Evolutionary conservation across 2,888 invertebrate genomes (phyloP).

Genomic region (Lagria hirta): DNA sequence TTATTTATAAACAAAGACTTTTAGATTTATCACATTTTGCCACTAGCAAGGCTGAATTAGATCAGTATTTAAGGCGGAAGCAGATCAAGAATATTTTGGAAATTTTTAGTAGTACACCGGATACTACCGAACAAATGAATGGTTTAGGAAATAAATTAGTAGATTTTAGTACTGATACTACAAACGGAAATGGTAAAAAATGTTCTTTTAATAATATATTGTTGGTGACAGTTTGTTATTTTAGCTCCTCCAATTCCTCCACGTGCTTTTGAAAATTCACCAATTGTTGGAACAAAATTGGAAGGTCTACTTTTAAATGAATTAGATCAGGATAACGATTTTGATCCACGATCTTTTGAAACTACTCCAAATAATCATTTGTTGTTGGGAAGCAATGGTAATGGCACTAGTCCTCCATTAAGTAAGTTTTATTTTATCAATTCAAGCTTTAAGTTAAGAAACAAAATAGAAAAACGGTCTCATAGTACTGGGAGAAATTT

Average conservation of each 20-base stretch:
- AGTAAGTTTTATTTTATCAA: slow-evolving; percentile 60
- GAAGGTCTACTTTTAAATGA: slow-evolving; percentile 77
- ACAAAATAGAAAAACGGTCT: too few species aligned
- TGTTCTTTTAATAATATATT: neutral
- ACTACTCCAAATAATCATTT: slow-evolving; percentile 55
- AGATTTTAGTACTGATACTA: slow-evolving; percentile 45
- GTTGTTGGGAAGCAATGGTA: slow-evolving; percentile 44
- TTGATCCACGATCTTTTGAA: slow-evolving; percentile 86
- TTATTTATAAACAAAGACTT: slow-evolving; percentile 78
- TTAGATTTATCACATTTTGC: slow-evolving; percentile 63
- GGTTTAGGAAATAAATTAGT: slow-evolving; percentile 41
- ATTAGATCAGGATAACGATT: slow-evolving; percentile 74
- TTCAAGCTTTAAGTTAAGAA: too few species aligned
- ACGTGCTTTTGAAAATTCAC: slow-evolving; percentile 56
- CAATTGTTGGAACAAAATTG: slow-evolving; percentile 74
- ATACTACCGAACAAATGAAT: slow-evolving; percentile 31
- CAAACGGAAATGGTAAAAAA: slow-evolving; percentile 45
- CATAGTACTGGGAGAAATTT: too few species aligned
- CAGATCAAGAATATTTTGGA: slow-evolving; percentile 58
- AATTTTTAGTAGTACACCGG: slow-evolving; percentile 40
- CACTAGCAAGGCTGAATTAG: slow-evolving; percentile 58
- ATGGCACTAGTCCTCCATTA: slow-evolving; percentile 61
- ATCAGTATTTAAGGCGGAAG: slow-evolving; percentile 56
- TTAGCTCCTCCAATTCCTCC: slow-evolving; percentile 57
- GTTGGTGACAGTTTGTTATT: slow-evolving; percentile 19